Evolutionary conservation across 2,888 invertebrate species (phyloP).

Genomic region (Sinhomidia bicolor): DNA sequence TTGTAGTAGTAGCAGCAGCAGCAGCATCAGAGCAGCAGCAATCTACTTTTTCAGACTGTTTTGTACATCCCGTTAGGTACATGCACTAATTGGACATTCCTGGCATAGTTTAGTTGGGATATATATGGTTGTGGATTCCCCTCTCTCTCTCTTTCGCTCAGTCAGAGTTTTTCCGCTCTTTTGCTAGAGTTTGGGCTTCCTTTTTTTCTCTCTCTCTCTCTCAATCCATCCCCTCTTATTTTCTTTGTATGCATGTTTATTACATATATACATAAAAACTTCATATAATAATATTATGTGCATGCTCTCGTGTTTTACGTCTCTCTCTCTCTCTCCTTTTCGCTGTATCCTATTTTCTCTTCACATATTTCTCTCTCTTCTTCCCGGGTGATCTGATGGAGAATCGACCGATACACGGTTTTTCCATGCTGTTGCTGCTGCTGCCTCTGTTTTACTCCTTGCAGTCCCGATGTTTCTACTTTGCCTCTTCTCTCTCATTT

Average conservation of each 20-base stretch:
- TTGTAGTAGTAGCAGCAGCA: slow-evolving; percentile 26
- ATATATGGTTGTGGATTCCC: slow-evolving; percentile 78
- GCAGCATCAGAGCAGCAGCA: slow-evolving; percentile 51
- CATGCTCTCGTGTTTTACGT: slow-evolving; percentile 53
- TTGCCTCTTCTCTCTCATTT: slow-evolving; percentile 45
- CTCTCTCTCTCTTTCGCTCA: slow-evolving; percentile 61
- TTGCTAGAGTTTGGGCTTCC: slow-evolving; percentile 62
- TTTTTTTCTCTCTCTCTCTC: slow-evolving; percentile 54
- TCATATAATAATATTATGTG: slow-evolving; percentile 26
- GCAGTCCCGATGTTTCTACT: slow-evolving; percentile 49
- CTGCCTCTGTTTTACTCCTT: slow-evolving; percentile 29
- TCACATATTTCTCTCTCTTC: slow-evolving; percentile 68
- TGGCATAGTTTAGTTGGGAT: slow-evolving; percentile 90
- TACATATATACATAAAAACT: slow-evolving; percentile 28
- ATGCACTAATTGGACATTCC: slow-evolving; percentile 98
- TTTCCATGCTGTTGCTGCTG: slow-evolving; percentile 73
- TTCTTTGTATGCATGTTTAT: slow-evolving; percentile 43
- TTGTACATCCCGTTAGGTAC: slow-evolving; percentile 82
- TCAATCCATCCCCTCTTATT: slow-evolving; percentile 56
- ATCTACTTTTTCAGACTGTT: slow-evolving; percentile 81
- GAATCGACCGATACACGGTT: slow-evolving; percentile 79
- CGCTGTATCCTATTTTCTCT: slow-evolving; percentile 59
- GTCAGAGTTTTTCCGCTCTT: slow-evolving; percentile 64
- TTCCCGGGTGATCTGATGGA: slow-evolving; percentile 78
- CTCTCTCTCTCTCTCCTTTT: slow-evolving; percentile 49